Base-by-base conservation (phyloP, 2,797 vertebrate genomes). In the Girardinus metallicus region DNA sequence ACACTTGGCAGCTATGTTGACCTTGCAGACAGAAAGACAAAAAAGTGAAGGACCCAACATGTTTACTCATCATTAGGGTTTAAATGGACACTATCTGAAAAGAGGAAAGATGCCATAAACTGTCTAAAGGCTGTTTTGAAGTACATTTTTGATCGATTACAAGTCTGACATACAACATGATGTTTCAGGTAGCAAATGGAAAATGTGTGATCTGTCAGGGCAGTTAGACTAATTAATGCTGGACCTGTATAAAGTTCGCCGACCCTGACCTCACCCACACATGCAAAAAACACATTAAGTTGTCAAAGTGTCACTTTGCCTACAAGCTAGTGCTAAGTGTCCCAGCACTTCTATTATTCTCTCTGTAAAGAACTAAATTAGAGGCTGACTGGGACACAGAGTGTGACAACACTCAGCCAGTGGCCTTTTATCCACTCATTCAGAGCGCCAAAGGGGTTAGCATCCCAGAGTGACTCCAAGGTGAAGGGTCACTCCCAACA, bases 241-340 rank as follows among this genome's bases (percentile, higher is more conserved):
- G 76, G 78, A 83, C 68, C 77, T 62, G 88, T 82, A 87, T 80
- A 55, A 68, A 79, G 85, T 80, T 84, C 85, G 75, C 77, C 80
- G 88, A 92, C 92, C 90, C 91, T 92, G 86, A 94, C 82, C 85
- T 85, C 68, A 82, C 74, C 76, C 91, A 83, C 83, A 84, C 74
- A 83, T 76, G 77, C 87, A 88, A 85, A 71, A 86, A 87, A 90
- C 84, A 83, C 85, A 89, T 89, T 84, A 92, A 88, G 83, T 81
- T 86, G 91, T 94, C 91, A 92, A 92, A 88, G 87, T 93, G 91
- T 93, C 90, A 92, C 84, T 90, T 86, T 90, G 85, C 81, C 86
- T 84, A 76, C 79, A 83, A 77, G 82, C 88, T 89, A 84, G 90
- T 60, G 76, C 79, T 80, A 83, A 90, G 86, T 71, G 81, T 90